Conservation (phyloP, 2,113 vertebrate species). For the Emydura subglobosa region DNA sequence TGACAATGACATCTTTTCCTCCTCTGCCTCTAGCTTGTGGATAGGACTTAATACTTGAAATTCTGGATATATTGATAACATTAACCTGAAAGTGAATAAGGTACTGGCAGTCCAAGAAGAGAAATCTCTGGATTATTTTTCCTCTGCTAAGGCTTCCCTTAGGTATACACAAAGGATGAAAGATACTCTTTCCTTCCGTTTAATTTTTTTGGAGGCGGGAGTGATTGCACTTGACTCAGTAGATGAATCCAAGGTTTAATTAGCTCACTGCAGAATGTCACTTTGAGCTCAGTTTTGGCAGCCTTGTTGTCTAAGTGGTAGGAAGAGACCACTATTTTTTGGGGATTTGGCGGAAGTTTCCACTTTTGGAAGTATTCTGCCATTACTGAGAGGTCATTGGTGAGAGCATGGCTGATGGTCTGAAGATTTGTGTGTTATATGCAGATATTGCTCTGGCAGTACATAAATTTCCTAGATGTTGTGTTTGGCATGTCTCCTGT, state of each 20-base stretch:
- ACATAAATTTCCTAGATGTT: too few relatives aligned
- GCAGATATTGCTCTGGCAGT: too few relatives aligned
- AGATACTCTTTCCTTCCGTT: background rate
- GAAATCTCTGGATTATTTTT: background rate
- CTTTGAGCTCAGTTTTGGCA: too few relatives aligned
- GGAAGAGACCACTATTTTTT: too few relatives aligned
- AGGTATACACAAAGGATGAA: background rate
- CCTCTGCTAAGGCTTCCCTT: background rate
- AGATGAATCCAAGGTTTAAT: background rate
- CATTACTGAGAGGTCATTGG: too few relatives aligned
- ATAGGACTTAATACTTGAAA: background rate
- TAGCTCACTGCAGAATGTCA: too few relatives aligned
- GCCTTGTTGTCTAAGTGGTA: too few relatives aligned
- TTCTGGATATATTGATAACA: background rate
- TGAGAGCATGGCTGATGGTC: too few relatives aligned
- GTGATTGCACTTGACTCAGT: background rate
- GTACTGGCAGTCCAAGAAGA: background rate
- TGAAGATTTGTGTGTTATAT: too few relatives aligned
- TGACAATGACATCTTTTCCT: accelerated
- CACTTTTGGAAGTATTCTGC: too few relatives aligned
- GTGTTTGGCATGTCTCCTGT: too few relatives aligned
- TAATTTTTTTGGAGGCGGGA: background rate
- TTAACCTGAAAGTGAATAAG: background rate
- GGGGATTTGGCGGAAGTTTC: too few relatives aligned
- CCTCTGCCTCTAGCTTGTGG: background rate